Conservation (phyloP, 2,113 vertebrate genomes). For the Tragelaphus scriptus region DNA sequence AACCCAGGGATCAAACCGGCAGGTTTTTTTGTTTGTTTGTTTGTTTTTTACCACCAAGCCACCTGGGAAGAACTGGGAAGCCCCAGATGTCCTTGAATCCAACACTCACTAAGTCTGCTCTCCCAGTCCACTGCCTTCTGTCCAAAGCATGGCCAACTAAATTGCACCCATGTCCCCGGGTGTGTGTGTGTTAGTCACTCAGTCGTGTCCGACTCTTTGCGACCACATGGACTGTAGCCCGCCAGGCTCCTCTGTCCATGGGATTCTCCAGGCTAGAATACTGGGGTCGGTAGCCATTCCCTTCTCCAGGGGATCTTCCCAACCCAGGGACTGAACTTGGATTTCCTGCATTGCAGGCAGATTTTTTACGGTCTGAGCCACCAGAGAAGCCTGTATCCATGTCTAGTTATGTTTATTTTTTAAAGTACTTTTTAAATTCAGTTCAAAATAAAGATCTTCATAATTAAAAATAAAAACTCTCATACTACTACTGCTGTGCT, state of each 20-base stretch:
- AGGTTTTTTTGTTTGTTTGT: not conserved
- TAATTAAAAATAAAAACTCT: not conserved
- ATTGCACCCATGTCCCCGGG: too few species aligned
- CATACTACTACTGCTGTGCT: not conserved
- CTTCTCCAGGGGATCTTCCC: not conserved
- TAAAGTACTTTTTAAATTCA: not conserved
- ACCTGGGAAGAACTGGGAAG: not conserved
- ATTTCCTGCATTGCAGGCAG: not conserved
- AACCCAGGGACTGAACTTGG: not conserved
- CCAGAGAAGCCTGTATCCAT: not conserved
- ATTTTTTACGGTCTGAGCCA: not conserved
- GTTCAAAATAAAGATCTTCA: not conserved
- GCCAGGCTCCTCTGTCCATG: not conserved
- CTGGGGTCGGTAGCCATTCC: not conserved
- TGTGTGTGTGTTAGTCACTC: not conserved
- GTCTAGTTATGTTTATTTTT: not conserved
- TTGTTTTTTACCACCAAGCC: not conserved
- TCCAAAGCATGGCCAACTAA: too few species aligned
- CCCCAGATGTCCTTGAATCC: not conserved
- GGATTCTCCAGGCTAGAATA: not conserved
- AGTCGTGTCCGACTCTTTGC: not conserved
- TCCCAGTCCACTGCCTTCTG: not conserved
- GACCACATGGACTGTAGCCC: fast-evolving
- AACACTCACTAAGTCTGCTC: not conserved
- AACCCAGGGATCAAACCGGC: not conserved